A percentile compares a stretch with the other conserved stretches of the same genome.
phyloP scores from a whole-genome alignment of 2,113 vertebrate species.

The Menura novaehollandiae region DNA sequence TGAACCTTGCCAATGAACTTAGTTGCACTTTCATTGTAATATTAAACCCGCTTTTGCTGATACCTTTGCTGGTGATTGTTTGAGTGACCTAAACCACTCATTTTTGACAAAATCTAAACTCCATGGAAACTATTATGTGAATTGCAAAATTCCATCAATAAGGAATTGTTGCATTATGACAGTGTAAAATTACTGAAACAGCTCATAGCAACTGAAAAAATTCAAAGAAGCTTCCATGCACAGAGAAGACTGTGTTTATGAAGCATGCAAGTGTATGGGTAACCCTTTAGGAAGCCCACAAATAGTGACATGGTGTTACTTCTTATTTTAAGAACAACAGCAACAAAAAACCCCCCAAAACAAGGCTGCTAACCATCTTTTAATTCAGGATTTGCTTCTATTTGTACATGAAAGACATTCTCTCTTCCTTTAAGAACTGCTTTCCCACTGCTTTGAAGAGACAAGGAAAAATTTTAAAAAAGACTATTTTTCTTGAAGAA shows the following conservation, averaged over 20 bases:
- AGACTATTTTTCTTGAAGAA: neutral
- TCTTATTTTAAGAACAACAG: neutral
- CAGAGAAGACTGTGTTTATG: neutral
- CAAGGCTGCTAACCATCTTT: neutral
- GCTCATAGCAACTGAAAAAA: neutral
- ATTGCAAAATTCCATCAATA: neutral
- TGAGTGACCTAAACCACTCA: neutral
- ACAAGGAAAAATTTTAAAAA: neutral
- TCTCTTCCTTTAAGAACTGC: neutral
- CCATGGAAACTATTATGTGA: neutral
- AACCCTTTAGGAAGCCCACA: neutral
- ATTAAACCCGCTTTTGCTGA: neutral
- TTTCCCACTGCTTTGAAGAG: neutral
- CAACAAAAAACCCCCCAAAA: too few relatives aligned
- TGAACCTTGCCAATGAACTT: neutral
- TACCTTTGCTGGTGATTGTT: neutral
- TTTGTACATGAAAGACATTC: neutral
- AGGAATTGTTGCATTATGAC: neutral
- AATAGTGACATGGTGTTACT: neutral
- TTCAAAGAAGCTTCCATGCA: neutral
- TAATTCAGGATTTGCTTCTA: neutral
- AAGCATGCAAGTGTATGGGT: accelerated
- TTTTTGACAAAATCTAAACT: neutral
- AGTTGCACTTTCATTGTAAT: neutral
- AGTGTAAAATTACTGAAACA: neutral